These are phyloP conservation scores for Myotis planiceps DNA, from an alignment of 2,797 vertebrate genomes.

Conservation along the genomic window DNA sequence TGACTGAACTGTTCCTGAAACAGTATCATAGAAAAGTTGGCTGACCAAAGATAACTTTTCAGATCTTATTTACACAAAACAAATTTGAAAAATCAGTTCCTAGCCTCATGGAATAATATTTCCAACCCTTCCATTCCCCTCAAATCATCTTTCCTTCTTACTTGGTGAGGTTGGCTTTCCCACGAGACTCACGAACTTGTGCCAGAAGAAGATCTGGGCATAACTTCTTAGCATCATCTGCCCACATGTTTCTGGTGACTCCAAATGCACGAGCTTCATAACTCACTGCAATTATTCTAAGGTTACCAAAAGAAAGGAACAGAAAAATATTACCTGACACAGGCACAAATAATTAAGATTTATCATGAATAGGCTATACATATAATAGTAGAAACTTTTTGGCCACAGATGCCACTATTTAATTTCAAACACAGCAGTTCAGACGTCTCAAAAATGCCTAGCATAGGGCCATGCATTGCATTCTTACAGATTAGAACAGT, in stretches of 20 bases:
- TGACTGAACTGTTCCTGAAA: conserved; percentile 28
- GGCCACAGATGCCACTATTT: conserved; percentile 11
- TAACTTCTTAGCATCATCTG: conserved; percentile 93
- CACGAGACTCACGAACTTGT: conserved; percentile 93
- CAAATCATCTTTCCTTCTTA: conserved; percentile 81
- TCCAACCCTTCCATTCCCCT: background rate
- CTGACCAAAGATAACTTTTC: conserved; percentile 15
- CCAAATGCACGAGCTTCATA: conserved; percentile 96
- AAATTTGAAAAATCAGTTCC: conserved; percentile 27
- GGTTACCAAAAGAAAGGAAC: conserved; percentile 21
- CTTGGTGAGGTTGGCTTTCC: conserved; percentile 95
- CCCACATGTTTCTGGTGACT: conserved; percentile 95
- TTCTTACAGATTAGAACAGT: conserved; percentile 2
- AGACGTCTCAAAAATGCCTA: conserved; percentile 23
- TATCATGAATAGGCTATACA: background rate
- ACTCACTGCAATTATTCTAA: conserved; percentile 95
- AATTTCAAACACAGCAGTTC: conserved; percentile 14
- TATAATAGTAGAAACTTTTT: conserved; percentile 27
- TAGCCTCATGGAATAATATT: background rate
- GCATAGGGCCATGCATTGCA: background rate
- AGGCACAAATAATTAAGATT: conserved; percentile 51
- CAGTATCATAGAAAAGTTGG: background rate
- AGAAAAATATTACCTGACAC: conserved; percentile 1
- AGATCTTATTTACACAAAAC: conserved; percentile 31
- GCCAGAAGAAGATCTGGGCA: conserved; percentile 93